These are phyloP conservation scores for Hypselothyrea guttata DNA, from an alignment of 2,888 invertebrate species.

Conservation along the genomic window DNA sequence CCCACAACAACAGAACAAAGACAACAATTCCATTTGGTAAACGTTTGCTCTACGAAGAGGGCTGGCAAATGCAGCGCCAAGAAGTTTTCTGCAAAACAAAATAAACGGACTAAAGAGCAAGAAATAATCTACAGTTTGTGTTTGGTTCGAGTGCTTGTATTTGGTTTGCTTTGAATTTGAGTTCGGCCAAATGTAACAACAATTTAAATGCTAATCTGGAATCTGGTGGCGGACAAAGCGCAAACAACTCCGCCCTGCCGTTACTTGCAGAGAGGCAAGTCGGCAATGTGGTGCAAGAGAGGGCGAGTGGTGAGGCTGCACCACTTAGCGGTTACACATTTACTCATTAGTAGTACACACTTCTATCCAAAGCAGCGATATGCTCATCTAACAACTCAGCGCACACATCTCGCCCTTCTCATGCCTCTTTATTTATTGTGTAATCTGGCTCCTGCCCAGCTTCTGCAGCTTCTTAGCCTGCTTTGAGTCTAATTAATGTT, in stretches of 20 bases:
- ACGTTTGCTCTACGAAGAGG: slow-evolving; percentile 52
- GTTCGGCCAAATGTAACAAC: slow-evolving; percentile 34
- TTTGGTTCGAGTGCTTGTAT: slow-evolving; percentile 8
- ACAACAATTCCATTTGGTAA: slow-evolving; percentile 76
- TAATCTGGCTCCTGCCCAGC: slow-evolving; percentile 23
- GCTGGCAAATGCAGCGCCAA: slow-evolving; percentile 54
- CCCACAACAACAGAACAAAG: slow-evolving; percentile 64
- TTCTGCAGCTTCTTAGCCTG: slow-evolving; percentile 17
- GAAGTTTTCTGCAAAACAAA: slow-evolving; percentile 44
- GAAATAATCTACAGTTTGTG: slow-evolving; percentile 62
- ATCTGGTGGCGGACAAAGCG: slow-evolving; percentile 68
- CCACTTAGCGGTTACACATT: slow-evolving; percentile 44
- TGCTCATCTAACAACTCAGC: slow-evolving; percentile 10
- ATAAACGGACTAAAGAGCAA: slow-evolving; percentile 54
- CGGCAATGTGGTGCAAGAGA: neutral
- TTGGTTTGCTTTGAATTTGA: slow-evolving; percentile 27
- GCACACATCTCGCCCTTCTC: slow-evolving; percentile 3
- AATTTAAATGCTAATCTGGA: slow-evolving; percentile 73
- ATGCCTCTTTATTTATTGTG: slow-evolving; percentile 21
- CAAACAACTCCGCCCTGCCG: slow-evolving; percentile 67
- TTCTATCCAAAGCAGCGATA: slow-evolving; percentile 14
- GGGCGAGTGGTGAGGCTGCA: neutral
- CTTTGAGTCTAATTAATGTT: slow-evolving; percentile 61
- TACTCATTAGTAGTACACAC: slow-evolving; percentile 58
- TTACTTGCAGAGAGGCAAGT: slow-evolving; percentile 11